phyloP scores from a whole-genome alignment of 1,140 invertebrate genomes.

The Diorhabda sublineata region DNA sequence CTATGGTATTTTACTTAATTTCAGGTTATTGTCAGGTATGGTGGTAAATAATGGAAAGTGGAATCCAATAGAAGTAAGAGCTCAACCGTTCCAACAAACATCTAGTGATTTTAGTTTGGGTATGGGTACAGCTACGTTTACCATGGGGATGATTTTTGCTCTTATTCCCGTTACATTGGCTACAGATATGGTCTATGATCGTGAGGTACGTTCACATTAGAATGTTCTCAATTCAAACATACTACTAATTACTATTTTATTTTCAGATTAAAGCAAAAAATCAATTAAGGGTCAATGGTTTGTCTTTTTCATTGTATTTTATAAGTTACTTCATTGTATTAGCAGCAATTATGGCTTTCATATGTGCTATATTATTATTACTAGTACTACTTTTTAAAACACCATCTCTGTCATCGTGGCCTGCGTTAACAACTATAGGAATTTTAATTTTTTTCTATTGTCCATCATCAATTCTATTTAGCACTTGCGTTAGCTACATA shows the following conservation, averaged over 20 bases:
- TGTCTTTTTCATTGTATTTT: slow-evolving; percentile 75
- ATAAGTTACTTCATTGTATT: slow-evolving; percentile 69
- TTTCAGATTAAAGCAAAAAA: slow-evolving; percentile 76
- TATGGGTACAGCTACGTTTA: slow-evolving; percentile 65
- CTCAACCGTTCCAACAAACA: slow-evolving; percentile 68
- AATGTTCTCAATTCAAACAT: not conserved
- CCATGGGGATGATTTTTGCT: slow-evolving; percentile 76
- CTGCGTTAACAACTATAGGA: slow-evolving; percentile 65
- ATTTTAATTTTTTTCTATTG: slow-evolving; percentile 68
- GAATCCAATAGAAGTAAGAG: slow-evolving; percentile 50
- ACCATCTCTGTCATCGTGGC: slow-evolving; percentile 61
- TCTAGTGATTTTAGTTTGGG: slow-evolving; percentile 66
- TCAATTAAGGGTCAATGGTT: slow-evolving; percentile 76
- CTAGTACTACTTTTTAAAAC: slow-evolving; percentile 67
- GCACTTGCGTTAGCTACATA: slow-evolving; percentile 70
- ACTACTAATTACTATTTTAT: not conserved
- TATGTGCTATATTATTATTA: slow-evolving; percentile 61
- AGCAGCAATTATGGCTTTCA: slow-evolving; percentile 64
- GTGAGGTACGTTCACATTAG: slow-evolving; percentile 59
- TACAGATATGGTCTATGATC: slow-evolving; percentile 78
- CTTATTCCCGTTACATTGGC: slow-evolving; percentile 70
- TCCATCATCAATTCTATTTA: slow-evolving; percentile 69
- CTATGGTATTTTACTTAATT: not conserved
- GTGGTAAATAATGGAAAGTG: slow-evolving; percentile 24
- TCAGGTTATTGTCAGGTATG: not conserved